Base-by-base conservation (phyloP, 1,140 invertebrate genomes). In the Drosophila teissieri region DNA sequence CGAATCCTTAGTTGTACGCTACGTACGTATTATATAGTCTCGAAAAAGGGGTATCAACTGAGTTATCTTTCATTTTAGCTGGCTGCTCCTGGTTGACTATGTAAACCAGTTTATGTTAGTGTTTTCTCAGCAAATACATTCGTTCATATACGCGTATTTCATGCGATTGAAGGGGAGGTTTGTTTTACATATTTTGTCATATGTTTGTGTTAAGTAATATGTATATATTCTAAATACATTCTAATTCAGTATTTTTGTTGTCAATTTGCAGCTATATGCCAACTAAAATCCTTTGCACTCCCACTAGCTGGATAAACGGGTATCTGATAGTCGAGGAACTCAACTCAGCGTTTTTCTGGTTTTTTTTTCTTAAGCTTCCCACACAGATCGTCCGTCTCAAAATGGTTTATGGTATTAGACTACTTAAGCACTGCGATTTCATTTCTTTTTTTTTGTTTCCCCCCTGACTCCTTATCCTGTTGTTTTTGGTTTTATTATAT, bases 91-190 rank as follows among this genome's bases (percentile, higher is more conserved):
- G 60, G 63, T 64, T 80, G 45, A 24, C 54, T 36, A 44, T 76
- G 37, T 49, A 76, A 76, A 76, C 73, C 73, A 75, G 73, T 76
- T 76, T 53, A 67, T 65, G 48, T 75, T 75, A 53, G 42, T 73
- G 48, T 62, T 74, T 37, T 34, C 8, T 51, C 49, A 63, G 39
- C 37, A 34, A 17, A 52, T 27, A 34, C 15, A 17, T 10, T 24
- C n/a, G n/a, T 17, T 42, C 6, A 31, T 19, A 45, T 17, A 2
- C 14, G 27, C 44, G 40, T 40, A 24, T 10, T 42, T 7, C 31
- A 27, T 40, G 19, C 15, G 10, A 19, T 22, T 11, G 10, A 10
- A 11, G 19, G 1, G 31, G 31, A 17, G 17, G 10, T 45, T 19
- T 19, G 19, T 19, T 19, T 31, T 31, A 31, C 31, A 31, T 4